These are phyloP conservation scores for Thecophora atra DNA, from an alignment of 2,888 invertebrate genomes.

Conservation along the genomic window DNA sequence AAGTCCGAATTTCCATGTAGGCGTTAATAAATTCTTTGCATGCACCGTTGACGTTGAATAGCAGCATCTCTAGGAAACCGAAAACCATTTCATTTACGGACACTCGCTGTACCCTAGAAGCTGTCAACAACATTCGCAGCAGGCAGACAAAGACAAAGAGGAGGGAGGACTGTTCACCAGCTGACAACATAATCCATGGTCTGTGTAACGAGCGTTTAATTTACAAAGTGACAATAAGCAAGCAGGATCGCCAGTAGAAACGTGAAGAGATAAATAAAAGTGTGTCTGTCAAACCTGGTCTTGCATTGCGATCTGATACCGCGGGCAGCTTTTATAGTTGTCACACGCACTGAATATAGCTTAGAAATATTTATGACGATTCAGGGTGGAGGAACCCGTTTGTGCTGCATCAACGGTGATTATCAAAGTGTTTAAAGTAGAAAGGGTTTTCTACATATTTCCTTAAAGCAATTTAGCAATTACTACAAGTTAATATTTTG, in stretches of 20 bases:
- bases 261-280: constrained; percentile 1
- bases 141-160: neutral
- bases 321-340: neutral
- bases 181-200: constrained; percentile 38
- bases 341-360: neutral
- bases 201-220: constrained; percentile 55
- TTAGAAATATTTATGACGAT: neutral
- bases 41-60: constrained; percentile 39
- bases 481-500: no score
- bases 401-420: constrained; percentile 8
- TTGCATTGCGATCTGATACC: constrained; percentile 18
- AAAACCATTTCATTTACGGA: constrained; percentile 40
- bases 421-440: no score
- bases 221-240: constrained; percentile 48
- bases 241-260: neutral
- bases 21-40: no score
- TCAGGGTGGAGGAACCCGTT: neutral
- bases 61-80: constrained; percentile 41
- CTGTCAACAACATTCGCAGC: constrained; percentile 37
- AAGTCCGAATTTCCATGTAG: constrained; percentile 7
- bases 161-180: neutral
- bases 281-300: neutral
- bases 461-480: no score
- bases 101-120: constrained; percentile 9
- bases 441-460: no score